Evolutionary conservation across 1,140 invertebrate species (phyloP).

Genomic region (Solenopsis fugax): DNA sequence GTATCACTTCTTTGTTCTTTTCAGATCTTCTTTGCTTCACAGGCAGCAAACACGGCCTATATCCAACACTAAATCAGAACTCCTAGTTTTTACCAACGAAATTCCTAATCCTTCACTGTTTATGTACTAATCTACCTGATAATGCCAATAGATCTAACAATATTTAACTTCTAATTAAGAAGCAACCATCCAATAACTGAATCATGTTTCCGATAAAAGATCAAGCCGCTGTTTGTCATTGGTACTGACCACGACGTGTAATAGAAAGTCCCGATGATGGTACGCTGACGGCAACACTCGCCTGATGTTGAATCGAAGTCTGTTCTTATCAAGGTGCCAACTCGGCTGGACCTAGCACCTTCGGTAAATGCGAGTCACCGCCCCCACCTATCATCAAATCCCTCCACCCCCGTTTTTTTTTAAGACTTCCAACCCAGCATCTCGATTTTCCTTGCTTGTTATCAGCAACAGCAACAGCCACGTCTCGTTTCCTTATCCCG

Average conservation of each 20-base stretch:
- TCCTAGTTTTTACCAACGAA: neutral
- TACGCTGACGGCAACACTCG: neutral
- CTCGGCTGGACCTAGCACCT: constrained; percentile 43
- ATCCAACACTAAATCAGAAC: constrained; percentile 15
- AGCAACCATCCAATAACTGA: neutral
- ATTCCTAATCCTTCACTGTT: constrained; percentile 4
- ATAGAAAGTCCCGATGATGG: neutral
- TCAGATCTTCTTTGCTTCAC: constrained; percentile 14
- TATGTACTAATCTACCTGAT: neutral
- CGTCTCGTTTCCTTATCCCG: neutral
- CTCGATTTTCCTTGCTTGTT: constrained; percentile 31
- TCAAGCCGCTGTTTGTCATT: neutral
- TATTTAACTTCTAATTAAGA: constrained; percentile 18
- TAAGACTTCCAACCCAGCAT: neutral
- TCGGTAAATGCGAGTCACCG: constrained; percentile 27
- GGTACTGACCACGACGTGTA: constrained; percentile 1
- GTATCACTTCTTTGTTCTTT: constrained; percentile 6
- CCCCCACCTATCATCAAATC: constrained; percentile 41
- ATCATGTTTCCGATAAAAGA: neutral
- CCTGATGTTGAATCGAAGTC: constrained; percentile 28
- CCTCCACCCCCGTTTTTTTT: constrained; percentile 14
- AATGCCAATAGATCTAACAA: neutral
- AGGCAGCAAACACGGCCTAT: constrained; percentile 4
- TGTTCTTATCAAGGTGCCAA: constrained; percentile 36
- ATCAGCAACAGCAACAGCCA: constrained; percentile 1